phyloP scores from a whole-genome alignment of 2,113 vertebrate species.

The Poeciliopsis turrubarensis region DNA sequence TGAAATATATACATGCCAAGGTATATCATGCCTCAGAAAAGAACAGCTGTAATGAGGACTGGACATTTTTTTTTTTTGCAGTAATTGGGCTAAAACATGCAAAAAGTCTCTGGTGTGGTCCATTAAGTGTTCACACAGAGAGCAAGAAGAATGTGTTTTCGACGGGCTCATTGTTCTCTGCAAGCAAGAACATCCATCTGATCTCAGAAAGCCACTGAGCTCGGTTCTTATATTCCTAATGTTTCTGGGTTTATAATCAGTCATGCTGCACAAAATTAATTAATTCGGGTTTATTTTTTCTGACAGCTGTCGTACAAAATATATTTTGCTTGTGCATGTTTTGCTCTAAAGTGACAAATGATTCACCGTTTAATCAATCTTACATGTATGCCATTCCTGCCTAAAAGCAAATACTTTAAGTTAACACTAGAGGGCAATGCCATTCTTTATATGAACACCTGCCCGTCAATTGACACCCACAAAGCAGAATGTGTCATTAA shows the following conservation, averaged over 20 bases:
- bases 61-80: slow-evolving; percentile 24
- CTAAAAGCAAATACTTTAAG: slow-evolving; percentile 14
- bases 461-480: not conserved
- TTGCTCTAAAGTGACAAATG: slow-evolving; percentile 14
- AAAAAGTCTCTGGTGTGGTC: slow-evolving; percentile 24
- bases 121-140: slow-evolving; percentile 37
- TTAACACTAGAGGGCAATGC: slow-evolving; percentile 70
- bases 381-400: not conserved
- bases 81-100: slow-evolving; percentile 63
- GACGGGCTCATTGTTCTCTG: slow-evolving; percentile 10
- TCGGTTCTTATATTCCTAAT: not conserved
- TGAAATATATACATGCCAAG: slow-evolving; percentile 43
- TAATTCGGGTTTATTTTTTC: slow-evolving; percentile 11
- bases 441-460: slow-evolving; percentile 33
- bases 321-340: not conserved
- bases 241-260: not conserved
- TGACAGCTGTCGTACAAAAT: not conserved
- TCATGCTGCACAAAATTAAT: slow-evolving; percentile 7
- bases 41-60: slow-evolving; percentile 59
- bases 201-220: not conserved
- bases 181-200: not conserved
- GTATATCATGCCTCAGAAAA: slow-evolving; percentile 41
- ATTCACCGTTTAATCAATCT: slow-evolving; percentile 13
- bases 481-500: not conserved
- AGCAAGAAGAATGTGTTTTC: slow-evolving; percentile 30